Evolutionary conservation across 2,113 vertebrate genomes (phyloP).

Genomic region (Mustela lutreola): DNA sequence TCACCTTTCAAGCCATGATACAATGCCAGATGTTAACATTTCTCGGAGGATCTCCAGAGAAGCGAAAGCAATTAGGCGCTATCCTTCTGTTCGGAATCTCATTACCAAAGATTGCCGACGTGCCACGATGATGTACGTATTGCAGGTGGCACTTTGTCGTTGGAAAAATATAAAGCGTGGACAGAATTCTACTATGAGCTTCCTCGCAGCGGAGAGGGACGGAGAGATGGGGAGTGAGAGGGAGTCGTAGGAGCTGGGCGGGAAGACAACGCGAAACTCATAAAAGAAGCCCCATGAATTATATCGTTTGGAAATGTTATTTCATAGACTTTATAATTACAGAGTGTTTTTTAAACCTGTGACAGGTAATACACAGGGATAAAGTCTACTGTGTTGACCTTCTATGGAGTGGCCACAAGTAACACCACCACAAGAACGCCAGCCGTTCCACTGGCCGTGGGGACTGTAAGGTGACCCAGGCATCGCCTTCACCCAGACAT

Average conservation of each 20-base stretch:
- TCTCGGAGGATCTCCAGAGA: constrained; percentile 73
- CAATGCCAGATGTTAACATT: constrained; percentile 69
- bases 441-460: accelerated
- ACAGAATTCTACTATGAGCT: neutral
- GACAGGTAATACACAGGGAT: accelerated
- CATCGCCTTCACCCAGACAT: accelerated
- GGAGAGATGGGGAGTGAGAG: neutral
- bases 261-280: neutral
- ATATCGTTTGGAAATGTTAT: neutral
- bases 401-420: accelerated
- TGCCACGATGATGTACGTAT: constrained; percentile 66
- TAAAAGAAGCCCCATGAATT: neutral
- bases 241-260: neutral
- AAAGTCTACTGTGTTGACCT: accelerated
- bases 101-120: constrained; percentile 72
- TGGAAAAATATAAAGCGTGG: neutral
- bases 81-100: constrained; percentile 70
- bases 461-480: accelerated
- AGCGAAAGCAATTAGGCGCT: constrained; percentile 68
- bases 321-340: neutral
- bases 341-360: neutral
- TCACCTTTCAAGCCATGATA: neutral
- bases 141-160: constrained; percentile 44
- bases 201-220: neutral
- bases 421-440: accelerated